Percentiles rank a stretch among this genome's conserved stretches.
Evolutionary conservation across 1,140 invertebrate species (phyloP).

Genomic region (Mamestra configurata): DNA sequence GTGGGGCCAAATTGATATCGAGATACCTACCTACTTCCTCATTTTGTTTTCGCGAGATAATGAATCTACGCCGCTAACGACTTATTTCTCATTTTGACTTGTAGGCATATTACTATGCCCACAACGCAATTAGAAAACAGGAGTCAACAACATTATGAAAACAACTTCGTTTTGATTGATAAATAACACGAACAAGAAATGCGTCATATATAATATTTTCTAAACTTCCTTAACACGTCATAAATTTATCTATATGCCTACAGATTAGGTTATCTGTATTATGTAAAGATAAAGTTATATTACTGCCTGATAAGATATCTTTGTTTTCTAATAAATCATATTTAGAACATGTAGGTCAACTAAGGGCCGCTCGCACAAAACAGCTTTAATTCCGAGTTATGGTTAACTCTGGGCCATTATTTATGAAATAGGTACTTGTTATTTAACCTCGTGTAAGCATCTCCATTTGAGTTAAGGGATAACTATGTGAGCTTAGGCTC

Average conservation of each 20-base stretch:
- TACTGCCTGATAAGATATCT: slow-evolving; percentile 17
- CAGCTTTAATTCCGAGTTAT: too few species aligned
- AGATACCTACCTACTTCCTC: neutral
- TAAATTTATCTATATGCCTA: neutral
- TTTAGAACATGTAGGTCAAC: neutral
- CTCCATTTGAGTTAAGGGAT: too few species aligned
- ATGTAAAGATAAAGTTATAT: slow-evolving; percentile 24
- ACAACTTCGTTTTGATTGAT: neutral
- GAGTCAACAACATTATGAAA: slow-evolving; percentile 17
- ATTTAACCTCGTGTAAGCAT: too few species aligned
- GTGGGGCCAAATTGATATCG: neutral
- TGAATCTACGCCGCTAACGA: neutral
- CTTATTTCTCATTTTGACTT: neutral
- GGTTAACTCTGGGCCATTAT: too few species aligned
- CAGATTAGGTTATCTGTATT: slow-evolving; percentile 31
- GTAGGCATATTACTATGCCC: neutral
- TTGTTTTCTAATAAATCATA: slow-evolving; percentile 15
- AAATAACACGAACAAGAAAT: slow-evolving; percentile 8
- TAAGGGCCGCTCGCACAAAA: too few species aligned
- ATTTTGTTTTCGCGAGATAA: slow-evolving; percentile 30
- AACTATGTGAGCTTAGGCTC: too few species aligned
- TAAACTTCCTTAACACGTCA: slow-evolving; percentile 44
- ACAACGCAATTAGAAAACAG: neutral
- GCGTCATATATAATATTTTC: slow-evolving; percentile 38
- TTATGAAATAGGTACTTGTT: too few species aligned